A percentile compares a stretch with the other conserved stretches of the same genome.
These are phyloP conservation scores for Sapayoa aenigma DNA, from an alignment of 2,113 vertebrate genomes.

Conservation along the genomic window DNA sequence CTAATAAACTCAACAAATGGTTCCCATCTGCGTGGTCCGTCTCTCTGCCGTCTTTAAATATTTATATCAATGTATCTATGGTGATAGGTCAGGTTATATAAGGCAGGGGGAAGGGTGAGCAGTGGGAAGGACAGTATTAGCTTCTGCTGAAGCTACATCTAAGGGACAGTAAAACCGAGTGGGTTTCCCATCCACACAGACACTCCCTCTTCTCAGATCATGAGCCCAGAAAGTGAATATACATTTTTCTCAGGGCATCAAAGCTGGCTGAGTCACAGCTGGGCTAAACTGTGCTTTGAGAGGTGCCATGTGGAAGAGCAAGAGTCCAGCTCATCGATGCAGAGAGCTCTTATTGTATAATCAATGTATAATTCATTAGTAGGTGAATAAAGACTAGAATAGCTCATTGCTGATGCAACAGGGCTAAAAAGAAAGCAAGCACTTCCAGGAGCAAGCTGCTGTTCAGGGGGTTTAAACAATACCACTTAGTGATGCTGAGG, in stretches of 20 bases:
- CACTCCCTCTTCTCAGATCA: background rate
- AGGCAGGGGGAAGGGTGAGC: background rate
- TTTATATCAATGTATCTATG: conserved; percentile 54
- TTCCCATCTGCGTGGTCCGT: background rate
- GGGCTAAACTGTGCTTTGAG: background rate
- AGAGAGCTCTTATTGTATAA: conserved; percentile 15
- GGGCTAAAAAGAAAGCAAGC: background rate
- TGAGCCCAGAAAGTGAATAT: background rate
- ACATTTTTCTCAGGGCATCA: background rate
- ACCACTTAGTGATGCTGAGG: background rate
- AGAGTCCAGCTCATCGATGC: background rate
- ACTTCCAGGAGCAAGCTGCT: background rate
- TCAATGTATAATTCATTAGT: conserved; percentile 58
- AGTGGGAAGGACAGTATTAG: background rate
- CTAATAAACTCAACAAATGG: conserved; percentile 31
- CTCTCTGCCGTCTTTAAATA: conserved; percentile 50
- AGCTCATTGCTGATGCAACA: background rate
- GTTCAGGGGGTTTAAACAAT: background rate
- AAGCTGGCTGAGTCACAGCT: background rate
- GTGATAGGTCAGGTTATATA: conserved; percentile 42
- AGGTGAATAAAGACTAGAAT: conserved; percentile 21
- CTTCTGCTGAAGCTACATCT: background rate
- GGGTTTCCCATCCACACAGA: background rate
- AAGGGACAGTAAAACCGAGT: background rate
- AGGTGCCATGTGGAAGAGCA: background rate